Evolutionary conservation across 2,113 vertebrate genomes (phyloP).

Genomic region (Myotis brandtii): DNA sequence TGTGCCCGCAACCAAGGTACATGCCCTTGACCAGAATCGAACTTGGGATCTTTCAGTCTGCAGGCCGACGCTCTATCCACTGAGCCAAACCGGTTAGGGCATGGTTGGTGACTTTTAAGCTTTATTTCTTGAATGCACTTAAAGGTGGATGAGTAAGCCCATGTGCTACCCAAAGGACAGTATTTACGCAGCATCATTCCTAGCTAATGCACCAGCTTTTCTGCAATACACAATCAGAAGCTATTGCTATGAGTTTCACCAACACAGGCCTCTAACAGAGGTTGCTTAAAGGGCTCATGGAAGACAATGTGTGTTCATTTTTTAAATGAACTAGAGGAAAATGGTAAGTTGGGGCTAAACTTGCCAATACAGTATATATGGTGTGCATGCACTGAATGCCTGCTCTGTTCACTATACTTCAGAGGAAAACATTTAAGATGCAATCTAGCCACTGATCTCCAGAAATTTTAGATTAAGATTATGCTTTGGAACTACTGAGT

Average conservation of each 20-base stretch:
- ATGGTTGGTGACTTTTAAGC: conserved; percentile 48
- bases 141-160: conserved; percentile 31
- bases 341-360: background rate
- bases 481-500: conserved; percentile 12
- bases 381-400: background rate
- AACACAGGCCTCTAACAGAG: conserved; percentile 19
- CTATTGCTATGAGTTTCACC: conserved; percentile 32
- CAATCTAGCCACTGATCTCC: background rate
- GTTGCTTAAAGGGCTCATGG: background rate
- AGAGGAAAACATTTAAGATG: background rate
- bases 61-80: too few relatives aligned
- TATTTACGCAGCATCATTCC: conserved; percentile 47
- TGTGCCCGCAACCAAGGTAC: too few relatives aligned
- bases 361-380: background rate
- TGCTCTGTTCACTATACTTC: conserved; percentile 3
- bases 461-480: conserved; percentile 41
- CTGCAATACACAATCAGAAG: background rate
- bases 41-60: too few relatives aligned
- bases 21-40: too few relatives aligned
- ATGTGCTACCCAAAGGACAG: conserved; percentile 33
- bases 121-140: conserved; percentile 59
- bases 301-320: background rate
- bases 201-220: conserved; percentile 38
- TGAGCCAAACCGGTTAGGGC: too few relatives aligned
- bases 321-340: conserved; percentile 38